phyloP scores from a whole-genome alignment of 2,113 vertebrate species.

The Seriola rivoliana region DNA sequence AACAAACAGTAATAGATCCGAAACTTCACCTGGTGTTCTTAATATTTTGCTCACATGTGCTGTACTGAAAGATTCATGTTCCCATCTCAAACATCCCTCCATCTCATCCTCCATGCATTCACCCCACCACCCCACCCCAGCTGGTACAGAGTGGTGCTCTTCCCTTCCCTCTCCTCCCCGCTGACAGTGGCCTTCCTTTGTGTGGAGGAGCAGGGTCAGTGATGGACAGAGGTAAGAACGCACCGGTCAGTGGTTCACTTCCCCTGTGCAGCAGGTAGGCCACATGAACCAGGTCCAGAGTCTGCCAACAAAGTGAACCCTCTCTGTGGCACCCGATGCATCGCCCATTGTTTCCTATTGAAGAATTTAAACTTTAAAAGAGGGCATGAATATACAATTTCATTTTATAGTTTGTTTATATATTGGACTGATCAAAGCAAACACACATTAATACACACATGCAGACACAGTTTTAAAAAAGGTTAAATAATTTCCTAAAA shows the following conservation, averaged over 20 bases:
- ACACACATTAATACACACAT: no score
- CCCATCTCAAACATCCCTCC: slow-evolving; percentile 37
- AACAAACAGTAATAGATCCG: not conserved
- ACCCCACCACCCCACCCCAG: slow-evolving; percentile 38
- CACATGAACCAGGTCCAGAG: not conserved
- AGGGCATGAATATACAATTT: no score
- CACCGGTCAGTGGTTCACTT: not conserved
- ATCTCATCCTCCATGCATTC: slow-evolving; percentile 30
- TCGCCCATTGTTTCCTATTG: no score
- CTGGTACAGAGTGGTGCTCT: slow-evolving; percentile 61
- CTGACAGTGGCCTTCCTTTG: slow-evolving; percentile 52
- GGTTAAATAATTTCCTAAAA: no score
- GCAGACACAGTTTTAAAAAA: no score
- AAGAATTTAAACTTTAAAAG: no score
- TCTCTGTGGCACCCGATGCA: no score
- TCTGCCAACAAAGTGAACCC: no score
- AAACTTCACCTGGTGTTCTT: not conserved
- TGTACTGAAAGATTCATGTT: not conserved
- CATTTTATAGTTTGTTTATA: no score
- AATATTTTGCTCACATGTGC: not conserved
- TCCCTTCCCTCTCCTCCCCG: slow-evolving; percentile 46
- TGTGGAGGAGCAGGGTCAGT: slow-evolving; percentile 56
- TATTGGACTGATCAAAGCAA: no score
- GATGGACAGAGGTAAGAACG: slow-evolving; percentile 74
- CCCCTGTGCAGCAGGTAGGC: no score